These are phyloP conservation scores for Neogobius melanostomus DNA, from an alignment of 2,113 vertebrate genomes.

Conservation along the genomic window DNA sequence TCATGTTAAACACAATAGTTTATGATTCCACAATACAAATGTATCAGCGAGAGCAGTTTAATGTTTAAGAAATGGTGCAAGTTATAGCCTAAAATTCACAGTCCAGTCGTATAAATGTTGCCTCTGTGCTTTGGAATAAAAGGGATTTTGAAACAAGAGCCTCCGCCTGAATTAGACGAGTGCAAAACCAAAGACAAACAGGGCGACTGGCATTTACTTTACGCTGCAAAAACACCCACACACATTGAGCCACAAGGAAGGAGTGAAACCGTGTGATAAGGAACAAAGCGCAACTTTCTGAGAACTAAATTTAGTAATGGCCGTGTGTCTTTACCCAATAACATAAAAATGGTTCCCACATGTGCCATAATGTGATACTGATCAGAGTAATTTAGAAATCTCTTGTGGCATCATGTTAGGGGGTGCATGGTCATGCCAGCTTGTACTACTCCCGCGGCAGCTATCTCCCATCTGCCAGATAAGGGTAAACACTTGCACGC, in stretches of 20 bases:
- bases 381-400: slow-evolving; percentile 18
- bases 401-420: slow-evolving; percentile 2
- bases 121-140: background rate
- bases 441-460: slow-evolving; percentile 24
- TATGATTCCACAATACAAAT: too few species aligned
- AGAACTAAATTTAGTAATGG: background rate
- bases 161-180: slow-evolving; percentile 15
- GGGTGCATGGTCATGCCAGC: slow-evolving; percentile 21
- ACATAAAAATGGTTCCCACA: background rate
- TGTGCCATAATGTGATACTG: slow-evolving; percentile 21
- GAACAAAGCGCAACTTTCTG: slow-evolving; percentile 16
- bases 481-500: slow-evolving; percentile 44
- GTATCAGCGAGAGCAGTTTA: too few species aligned
- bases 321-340: background rate
- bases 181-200: slow-evolving; percentile 59
- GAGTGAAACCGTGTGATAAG: slow-evolving; percentile 38
- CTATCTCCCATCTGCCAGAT: slow-evolving; percentile 25
- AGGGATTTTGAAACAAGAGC: slow-evolving; percentile 5
- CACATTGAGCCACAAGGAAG: slow-evolving; percentile 19
- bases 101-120: background rate
- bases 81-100: too few species aligned
- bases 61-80: too few species aligned
- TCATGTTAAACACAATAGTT: too few species aligned
- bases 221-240: slow-evolving; percentile 34
- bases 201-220: slow-evolving; percentile 56